Evolutionary conservation across 2,888 invertebrate genomes (phyloP), one percentile per base, ranked within the genome.

Genomic region (Platynereis dumerilii): DNA sequence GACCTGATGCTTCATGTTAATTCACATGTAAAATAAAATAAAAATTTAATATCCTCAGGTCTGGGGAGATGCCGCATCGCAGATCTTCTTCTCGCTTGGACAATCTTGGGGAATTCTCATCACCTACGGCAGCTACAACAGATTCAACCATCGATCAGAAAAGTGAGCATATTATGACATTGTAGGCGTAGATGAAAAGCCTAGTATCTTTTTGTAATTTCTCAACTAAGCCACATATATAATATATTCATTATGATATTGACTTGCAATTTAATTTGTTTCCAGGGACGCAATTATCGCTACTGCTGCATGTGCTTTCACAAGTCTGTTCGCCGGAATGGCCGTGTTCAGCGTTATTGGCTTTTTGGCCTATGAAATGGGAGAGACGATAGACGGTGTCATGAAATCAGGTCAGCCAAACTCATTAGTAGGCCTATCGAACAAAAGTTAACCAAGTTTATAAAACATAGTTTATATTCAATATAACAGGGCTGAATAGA

Each of bases 21-120:
- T 42, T 17, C 12, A 17, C 17, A 15, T 15, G 12, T 17, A 42
- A 42, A 42, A 42, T 42, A 12, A 15, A 12, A 42, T 15, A 42
- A 42, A 42, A 42, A 12, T 15, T 12, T 28, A n/a, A n/a, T n/a
- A n/a, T 42, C 42, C 42, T n/a, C n/a, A n/a, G n/a, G n/a, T 59
- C 22, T 59, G 59, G 59, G 59, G 59, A 22, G 59, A 59, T 39
- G 59, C 59, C 17, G 59, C 59, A 20, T 44, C 59, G 22, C 59
- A 59, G 48, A 59, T 59, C n/a, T 59, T 59, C 59, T 59, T 26
- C 48, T 59, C 59, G 7, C 59, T 59, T 2, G 59, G 59, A 15
- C 59, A 34, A 3, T 34, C 27, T n/a, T 59, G 59, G 59, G 59
- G 59, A 45, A 42, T 34, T 27, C 59, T 59, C 45, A 52, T 60